Evolutionary conservation across 2,113 vertebrate species (phyloP).

Genomic region (human): DNA sequence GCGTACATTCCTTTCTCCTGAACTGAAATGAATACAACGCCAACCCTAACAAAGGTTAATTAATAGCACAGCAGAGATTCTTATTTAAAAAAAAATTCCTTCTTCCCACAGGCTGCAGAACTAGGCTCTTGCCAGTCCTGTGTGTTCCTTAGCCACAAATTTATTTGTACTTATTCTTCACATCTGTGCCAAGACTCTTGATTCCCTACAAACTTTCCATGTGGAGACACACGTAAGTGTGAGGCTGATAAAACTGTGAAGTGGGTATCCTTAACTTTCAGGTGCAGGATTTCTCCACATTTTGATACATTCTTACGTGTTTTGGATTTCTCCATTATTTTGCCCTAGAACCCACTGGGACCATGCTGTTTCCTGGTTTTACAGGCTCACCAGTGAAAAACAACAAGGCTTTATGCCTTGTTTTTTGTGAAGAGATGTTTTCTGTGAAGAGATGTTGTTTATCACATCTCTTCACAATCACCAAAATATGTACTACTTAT

Average conservation of each 20-base stretch:
- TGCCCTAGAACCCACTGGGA: neutral
- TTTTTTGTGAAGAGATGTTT: too few species aligned
- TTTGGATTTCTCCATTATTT: neutral
- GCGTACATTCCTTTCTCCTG: constrained; percentile 38
- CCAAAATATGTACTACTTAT: neutral
- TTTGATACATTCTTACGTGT: neutral
- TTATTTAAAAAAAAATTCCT: neutral
- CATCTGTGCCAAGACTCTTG: constrained; percentile 88
- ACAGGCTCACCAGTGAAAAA: neutral
- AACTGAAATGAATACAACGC: neutral
- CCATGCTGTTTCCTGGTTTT: neutral
- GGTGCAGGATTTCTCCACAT: neutral
- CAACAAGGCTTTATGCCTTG: neutral
- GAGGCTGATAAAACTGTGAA: constrained; percentile 82
- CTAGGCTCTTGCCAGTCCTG: neutral
- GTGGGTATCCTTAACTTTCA: neutral
- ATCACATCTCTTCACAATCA: neutral
- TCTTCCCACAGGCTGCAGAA: neutral
- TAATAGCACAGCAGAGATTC: constrained; percentile 53
- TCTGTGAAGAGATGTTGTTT: too few species aligned
- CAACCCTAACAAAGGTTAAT: constrained; percentile 67
- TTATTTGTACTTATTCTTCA: constrained; percentile 88
- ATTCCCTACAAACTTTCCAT: constrained; percentile 91
- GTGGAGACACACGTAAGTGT: constrained; percentile 87
- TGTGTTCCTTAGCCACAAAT: neutral